A percentile compares a stretch with the other conserved stretches of the same genome.
Conservation (phyloP, 2,797 vertebrate species). For the Pipistrellus pygmaeus region DNA sequence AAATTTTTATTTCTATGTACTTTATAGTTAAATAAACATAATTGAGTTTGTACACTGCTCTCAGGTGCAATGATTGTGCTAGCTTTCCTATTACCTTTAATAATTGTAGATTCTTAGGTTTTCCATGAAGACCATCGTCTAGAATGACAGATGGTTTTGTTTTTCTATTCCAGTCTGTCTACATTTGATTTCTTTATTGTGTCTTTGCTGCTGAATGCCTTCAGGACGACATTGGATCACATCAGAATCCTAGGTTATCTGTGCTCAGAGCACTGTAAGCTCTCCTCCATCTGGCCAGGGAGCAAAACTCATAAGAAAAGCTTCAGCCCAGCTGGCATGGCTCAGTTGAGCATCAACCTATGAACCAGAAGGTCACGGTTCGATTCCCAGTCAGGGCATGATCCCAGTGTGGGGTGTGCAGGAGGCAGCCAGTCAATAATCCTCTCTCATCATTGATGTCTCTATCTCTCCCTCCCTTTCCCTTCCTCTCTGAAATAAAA, state of each 20-base stretch:
- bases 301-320: background rate
- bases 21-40: slow-evolving; percentile 34
- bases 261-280: background rate
- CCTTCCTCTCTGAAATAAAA: too few relatives aligned
- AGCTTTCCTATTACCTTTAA: background rate
- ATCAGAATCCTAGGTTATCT: slow-evolving; percentile 68
- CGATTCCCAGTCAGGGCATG: too few relatives aligned
- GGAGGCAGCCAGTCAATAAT: too few relatives aligned
- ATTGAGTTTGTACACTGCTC: background rate
- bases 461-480: too few relatives aligned
- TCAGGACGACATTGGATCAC: background rate
- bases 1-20: background rate
- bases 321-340: background rate
- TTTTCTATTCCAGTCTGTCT: background rate
- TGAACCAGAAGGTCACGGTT: too few relatives aligned
- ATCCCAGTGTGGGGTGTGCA: too few relatives aligned
- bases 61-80: background rate
- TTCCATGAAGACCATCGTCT: background rate
- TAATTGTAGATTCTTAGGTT: background rate
- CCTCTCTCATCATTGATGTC: too few relatives aligned
- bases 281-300: slow-evolving; percentile 11
- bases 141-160: background rate
- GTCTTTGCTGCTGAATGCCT: background rate
- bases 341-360: too few relatives aligned
- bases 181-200: background rate